Evolutionary conservation across 2,888 invertebrate genomes (phyloP).

Genomic region (Cremastinae sp.): DNA sequence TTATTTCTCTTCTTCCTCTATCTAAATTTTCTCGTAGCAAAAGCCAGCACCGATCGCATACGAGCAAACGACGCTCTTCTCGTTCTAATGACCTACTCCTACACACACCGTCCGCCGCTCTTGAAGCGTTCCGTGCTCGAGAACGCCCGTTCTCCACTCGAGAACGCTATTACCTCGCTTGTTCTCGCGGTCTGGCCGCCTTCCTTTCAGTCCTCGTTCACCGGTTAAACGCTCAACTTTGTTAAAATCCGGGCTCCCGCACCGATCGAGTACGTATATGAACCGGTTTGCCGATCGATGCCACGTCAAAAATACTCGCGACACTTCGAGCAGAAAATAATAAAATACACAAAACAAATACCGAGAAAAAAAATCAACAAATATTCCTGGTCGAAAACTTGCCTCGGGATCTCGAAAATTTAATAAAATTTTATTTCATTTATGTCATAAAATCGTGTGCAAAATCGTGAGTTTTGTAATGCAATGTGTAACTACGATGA

Average conservation of each 20-base stretch:
- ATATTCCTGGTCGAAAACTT: too few relatives aligned
- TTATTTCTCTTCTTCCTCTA: neutral
- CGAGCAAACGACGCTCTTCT: slow-evolving; percentile 58
- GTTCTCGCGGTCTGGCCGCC: neutral
- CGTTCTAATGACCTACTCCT: slow-evolving; percentile 79
- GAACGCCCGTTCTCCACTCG: slow-evolving; percentile 49
- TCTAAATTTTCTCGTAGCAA: neutral
- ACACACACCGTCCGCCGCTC: slow-evolving; percentile 63
- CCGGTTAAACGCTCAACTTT: slow-evolving; percentile 56
- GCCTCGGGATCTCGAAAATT: too few relatives aligned
- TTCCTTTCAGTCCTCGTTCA: slow-evolving; percentile 58
- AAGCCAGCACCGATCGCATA: slow-evolving; percentile 23
- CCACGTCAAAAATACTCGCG: neutral
- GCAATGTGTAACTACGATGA: too few relatives aligned
- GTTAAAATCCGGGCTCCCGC: neutral
- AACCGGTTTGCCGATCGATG: slow-evolving; percentile 40
- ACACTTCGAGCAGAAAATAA: neutral
- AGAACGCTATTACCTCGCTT: slow-evolving; percentile 30
- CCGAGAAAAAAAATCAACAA: too few relatives aligned
- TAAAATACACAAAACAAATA: neutral
- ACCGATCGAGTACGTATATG: slow-evolving; percentile 31
- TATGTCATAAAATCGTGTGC: too few relatives aligned
- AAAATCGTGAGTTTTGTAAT: too few relatives aligned
- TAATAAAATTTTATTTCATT: too few relatives aligned
- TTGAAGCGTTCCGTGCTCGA: slow-evolving; percentile 59